Evolutionary conservation across 2,113 vertebrate species (phyloP).

Genomic region (Hemibagrus wyckioides): DNA sequence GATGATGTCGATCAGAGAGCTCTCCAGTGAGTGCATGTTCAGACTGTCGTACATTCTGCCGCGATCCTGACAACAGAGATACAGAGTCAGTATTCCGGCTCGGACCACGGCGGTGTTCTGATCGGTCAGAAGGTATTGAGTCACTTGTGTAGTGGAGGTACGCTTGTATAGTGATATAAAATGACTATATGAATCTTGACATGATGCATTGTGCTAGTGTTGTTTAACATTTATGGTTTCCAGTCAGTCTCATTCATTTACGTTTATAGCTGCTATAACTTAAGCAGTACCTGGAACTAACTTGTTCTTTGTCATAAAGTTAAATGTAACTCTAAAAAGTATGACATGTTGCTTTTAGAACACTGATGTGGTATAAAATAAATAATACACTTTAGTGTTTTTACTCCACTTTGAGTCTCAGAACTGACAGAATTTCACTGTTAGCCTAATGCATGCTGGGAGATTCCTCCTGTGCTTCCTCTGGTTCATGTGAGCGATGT

Average conservation of each 20-base stretch:
- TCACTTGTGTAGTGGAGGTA: background rate
- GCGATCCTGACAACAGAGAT: constrained; percentile 66
- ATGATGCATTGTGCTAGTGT: background rate
- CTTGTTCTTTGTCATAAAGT: background rate
- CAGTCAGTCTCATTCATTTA: background rate
- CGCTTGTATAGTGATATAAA: background rate
- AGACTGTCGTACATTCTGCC: constrained; percentile 95
- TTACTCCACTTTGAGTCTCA: background rate
- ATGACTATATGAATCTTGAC: background rate
- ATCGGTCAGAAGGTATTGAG: background rate
- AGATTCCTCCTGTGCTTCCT: constrained; percentile 65
- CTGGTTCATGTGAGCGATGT: constrained; percentile 45
- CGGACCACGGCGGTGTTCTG: background rate
- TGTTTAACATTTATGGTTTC: background rate
- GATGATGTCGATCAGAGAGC: constrained; percentile 98
- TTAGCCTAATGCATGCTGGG: constrained; percentile 45
- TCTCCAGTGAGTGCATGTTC: constrained; percentile 99
- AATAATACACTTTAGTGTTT: background rate
- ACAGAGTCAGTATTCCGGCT: background rate
- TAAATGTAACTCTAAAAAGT: background rate
- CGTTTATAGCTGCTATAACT: background rate
- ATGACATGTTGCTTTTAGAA: background rate
- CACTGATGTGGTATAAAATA: background rate
- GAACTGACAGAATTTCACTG: background rate
- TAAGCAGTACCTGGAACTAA: background rate